Base-by-base conservation (phyloP, 2,797 vertebrate species). In the Chaetophractus vellerosus region DNA sequence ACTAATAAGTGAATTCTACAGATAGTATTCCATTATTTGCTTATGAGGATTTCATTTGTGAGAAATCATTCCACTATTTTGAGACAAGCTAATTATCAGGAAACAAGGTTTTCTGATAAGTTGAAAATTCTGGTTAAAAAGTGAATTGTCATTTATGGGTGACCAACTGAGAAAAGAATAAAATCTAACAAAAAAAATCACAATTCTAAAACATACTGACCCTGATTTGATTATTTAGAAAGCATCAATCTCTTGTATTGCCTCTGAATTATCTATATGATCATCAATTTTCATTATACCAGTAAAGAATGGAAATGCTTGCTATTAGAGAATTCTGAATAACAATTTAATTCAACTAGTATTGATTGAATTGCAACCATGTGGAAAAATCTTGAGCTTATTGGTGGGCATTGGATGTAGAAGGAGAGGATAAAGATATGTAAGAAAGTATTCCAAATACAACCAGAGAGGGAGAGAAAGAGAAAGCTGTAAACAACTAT, bases 271-370 rank as follows among this genome's bases (percentile, higher is more conserved):
- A 93, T 90, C 14, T 8, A 11, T 24, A 64, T 59, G 38, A 41
- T 19, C 36, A 90, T 72, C 55, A 63, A 61, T 59, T 93, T 92
- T 85, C 78, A 88, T 71, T 85, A 82, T 41, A 88, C 59, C 57
- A 85, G 78, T 50, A 78, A 72, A 94, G 48, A 91, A 89, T 38
- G 7, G 85, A 88, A 88, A 63, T 55, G 10, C 31, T 78, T 71
- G 36, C 38, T 89, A 38, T 87, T 75, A 71, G 55, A 78, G 71
- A 78, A 57, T 71, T 59, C 50, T 55, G 52, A n/a, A 57, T 38
- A 90, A 63, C 23, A 50, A 79, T 88, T 93, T 82, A 82, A 96
- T 84, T 93, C 57, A 55, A 74, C 33, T 78, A 55, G 11, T 36
- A 88, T 57, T 88, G 84, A 90, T 0, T 61, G 57, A 28, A 21